These are phyloP conservation scores for Petrocephalus zakoni DNA, from an alignment of 2,113 vertebrate species.

Conservation along the genomic window DNA sequence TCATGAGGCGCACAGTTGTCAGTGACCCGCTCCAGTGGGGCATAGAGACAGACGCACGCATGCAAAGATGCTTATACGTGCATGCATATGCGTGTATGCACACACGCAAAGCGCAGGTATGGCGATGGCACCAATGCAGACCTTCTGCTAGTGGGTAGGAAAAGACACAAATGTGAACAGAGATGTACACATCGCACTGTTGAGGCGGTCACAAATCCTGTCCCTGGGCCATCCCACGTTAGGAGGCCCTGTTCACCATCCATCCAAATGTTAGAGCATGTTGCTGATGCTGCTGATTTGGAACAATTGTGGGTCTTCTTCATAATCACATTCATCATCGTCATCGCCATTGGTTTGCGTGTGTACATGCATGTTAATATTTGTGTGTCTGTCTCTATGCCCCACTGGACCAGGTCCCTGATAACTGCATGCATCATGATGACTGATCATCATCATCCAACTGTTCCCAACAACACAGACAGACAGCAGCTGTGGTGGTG, in stretches of 20 bases:
- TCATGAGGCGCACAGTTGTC: constrained; percentile 50
- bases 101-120: too few species aligned
- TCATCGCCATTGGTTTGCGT: background rate
- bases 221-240: background rate
- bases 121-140: background rate
- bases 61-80: too few species aligned
- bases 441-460: constrained; percentile 47
- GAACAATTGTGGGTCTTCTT: background rate
- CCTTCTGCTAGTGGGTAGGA: background rate
- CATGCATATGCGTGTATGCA: background rate
- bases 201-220: background rate
- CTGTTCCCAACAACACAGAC: background rate
- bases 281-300: background rate
- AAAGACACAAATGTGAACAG: background rate
- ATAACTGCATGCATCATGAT: constrained; percentile 55
- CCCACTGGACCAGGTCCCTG: background rate
- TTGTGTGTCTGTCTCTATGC: background rate
- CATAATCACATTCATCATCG: background rate
- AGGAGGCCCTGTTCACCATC: background rate
- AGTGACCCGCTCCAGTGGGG: background rate
- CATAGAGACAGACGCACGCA: background rate
- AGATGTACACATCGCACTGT: background rate
- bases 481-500: background rate
- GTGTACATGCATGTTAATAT: background rate
- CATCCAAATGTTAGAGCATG: background rate